These are phyloP conservation scores for Embidobia sp. DNA, from an alignment of 2,888 invertebrate genomes.

Conservation along the genomic window DNA sequence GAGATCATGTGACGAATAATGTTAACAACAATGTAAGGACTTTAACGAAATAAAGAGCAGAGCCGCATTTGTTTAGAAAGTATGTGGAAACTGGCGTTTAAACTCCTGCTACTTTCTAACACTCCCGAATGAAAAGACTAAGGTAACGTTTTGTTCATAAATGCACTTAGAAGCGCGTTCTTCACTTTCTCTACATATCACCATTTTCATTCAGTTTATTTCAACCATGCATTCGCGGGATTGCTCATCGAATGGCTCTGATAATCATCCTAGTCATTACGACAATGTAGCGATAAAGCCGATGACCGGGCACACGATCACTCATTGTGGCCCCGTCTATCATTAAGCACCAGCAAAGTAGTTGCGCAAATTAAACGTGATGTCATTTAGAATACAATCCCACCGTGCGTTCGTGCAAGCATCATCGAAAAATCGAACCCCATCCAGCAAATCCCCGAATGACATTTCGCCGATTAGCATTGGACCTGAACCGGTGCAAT, in stretches of 20 bases:
- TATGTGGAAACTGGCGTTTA: conserved; percentile 58
- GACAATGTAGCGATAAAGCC: conserved; percentile 26
- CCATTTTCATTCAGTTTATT: conserved; percentile 65
- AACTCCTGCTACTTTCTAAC: conserved; percentile 61
- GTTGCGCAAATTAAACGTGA: conserved; percentile 15
- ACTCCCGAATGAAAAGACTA: conserved; percentile 61
- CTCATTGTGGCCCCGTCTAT: conserved; percentile 17
- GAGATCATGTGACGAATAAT: conserved; percentile 48
- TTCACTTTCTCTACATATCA: conserved; percentile 65
- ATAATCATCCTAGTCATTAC: conserved; percentile 48
- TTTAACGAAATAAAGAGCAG: conserved; percentile 58
- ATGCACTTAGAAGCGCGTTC: conserved; percentile 65
- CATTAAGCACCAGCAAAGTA: conserved; percentile 28
- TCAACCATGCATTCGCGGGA: conserved; percentile 57
- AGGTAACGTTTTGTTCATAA: conserved; percentile 62
- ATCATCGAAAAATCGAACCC: no score
- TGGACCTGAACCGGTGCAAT: not conserved
- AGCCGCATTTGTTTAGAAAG: conserved; percentile 59
- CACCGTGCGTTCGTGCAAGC: conserved; percentile 17
- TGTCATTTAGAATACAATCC: conserved; percentile 35
- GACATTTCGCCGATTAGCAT: conserved; percentile 29
- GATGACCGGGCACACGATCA: conserved; percentile 17
- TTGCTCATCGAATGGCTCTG: conserved; percentile 59
- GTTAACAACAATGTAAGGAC: conserved; percentile 59
- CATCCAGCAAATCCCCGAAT: conserved; percentile 13